Percentiles rank a stretch among this genome's conserved stretches.
Evolutionary conservation across 2,113 vertebrate genomes (phyloP).

Genomic region (Turdus rufiventris): DNA sequence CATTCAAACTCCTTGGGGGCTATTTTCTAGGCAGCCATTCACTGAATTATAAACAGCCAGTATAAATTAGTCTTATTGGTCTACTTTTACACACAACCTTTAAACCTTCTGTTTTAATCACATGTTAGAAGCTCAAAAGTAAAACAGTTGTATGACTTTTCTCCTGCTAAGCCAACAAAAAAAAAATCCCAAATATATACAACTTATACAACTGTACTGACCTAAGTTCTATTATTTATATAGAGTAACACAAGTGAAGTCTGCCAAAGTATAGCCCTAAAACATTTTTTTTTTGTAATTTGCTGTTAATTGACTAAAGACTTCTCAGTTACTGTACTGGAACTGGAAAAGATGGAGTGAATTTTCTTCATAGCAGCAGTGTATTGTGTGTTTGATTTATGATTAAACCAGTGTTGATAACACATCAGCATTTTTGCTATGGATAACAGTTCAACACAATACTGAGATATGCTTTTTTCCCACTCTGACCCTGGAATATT

Average conservation of each 20-base stretch:
- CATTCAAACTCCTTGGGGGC: neutral
- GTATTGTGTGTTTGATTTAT: neutral
- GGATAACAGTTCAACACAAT: neutral
- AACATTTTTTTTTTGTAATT: neutral
- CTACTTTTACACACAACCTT: neutral
- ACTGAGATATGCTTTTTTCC: neutral
- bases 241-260: neutral
- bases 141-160: neutral
- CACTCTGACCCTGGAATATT: neutral
- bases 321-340: neutral
- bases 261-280: neutral
- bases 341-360: neutral
- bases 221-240: neutral
- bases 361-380: neutral
- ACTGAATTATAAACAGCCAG: neutral
- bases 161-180: neutral
- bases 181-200: neutral
- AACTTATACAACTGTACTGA: neutral
- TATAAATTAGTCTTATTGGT: neutral
- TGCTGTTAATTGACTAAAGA: neutral
- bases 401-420: neutral
- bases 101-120: neutral
- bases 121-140: neutral
- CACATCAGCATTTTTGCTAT: accelerated
- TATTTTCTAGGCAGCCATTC: neutral